These are phyloP conservation scores for Drosophila ambigua DNA, from an alignment of 1,140 invertebrate genomes.

Conservation along the genomic window DNA sequence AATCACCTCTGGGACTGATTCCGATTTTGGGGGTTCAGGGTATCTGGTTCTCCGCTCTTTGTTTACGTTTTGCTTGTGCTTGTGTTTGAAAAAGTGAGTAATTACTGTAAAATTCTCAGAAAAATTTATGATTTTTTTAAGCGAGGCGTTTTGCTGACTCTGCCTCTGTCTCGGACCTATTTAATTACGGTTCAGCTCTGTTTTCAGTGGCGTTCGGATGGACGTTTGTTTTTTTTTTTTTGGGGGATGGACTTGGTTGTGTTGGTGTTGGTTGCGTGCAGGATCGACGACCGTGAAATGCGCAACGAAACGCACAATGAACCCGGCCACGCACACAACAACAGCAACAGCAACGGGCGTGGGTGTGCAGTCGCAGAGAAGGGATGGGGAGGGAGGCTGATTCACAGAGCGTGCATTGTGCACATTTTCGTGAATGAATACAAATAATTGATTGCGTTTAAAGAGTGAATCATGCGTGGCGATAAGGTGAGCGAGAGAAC, in stretches of 20 bases:
- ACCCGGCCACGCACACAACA: constrained; percentile 54
- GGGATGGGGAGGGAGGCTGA: constrained; percentile 19
- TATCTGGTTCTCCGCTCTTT: too few relatives aligned
- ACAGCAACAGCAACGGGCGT: constrained; percentile 30
- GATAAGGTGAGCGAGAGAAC: constrained; percentile 50
- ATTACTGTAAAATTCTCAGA: too few relatives aligned
- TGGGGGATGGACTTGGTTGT: constrained; percentile 33
- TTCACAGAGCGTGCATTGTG: constrained; percentile 63
- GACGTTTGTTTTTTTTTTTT: constrained; percentile 32
- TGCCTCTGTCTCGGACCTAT: background rate
- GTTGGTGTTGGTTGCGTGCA: constrained; percentile 60
- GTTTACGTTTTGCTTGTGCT: too few relatives aligned
- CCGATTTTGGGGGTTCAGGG: too few relatives aligned
- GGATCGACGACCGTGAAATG: constrained; percentile 81
- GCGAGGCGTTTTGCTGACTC: too few relatives aligned
- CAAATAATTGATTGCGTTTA: constrained; percentile 70
- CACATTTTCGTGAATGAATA: constrained; percentile 75
- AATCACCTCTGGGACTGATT: too few relatives aligned
- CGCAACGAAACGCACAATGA: constrained; percentile 74
- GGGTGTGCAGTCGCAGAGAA: constrained; percentile 6
- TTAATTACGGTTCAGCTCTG: constrained; percentile 3
- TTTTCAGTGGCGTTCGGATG: background rate
- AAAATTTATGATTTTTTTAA: too few relatives aligned
- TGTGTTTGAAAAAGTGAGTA: too few relatives aligned
- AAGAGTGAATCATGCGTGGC: constrained; percentile 73